A percentile compares a stretch with the other conserved stretches of the same genome.
These are phyloP conservation scores for Falco berigora DNA, from an alignment of 2,797 vertebrate species.

Conservation along the genomic window DNA sequence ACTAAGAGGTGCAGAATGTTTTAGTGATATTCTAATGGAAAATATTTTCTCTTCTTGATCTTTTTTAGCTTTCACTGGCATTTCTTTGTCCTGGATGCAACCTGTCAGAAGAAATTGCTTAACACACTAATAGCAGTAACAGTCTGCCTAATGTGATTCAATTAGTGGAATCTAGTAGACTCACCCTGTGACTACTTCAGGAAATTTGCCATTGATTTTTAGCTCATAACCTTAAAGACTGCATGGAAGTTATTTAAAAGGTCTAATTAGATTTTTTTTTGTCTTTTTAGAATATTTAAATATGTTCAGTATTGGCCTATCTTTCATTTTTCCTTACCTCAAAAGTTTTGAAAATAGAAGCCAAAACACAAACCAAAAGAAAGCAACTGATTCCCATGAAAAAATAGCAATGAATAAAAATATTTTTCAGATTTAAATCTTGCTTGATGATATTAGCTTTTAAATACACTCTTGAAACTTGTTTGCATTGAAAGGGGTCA, in stretches of 20 bases:
- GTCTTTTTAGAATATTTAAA: not conserved
- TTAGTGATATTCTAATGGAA: not conserved
- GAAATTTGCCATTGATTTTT: not conserved
- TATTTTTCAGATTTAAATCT: not conserved
- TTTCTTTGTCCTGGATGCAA: not conserved
- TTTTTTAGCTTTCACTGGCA: not conserved
- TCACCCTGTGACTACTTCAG: not conserved
- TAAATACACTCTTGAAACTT: not conserved
- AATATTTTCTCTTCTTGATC: not conserved
- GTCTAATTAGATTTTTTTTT: not conserved
- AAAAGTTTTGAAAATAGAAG: not conserved
- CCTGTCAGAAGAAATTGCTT: not conserved
- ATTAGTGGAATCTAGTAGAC: not conserved
- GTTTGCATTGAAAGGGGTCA: not conserved
- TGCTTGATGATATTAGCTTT: not conserved
- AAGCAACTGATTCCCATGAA: not conserved
- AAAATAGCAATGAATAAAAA: not conserved
- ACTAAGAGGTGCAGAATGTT: not conserved
- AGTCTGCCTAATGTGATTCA: constrained; percentile 22
- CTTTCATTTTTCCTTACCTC: not conserved
- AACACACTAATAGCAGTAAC: not conserved
- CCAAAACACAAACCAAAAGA: not conserved
- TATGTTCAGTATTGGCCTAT: not conserved
- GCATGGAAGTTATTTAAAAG: not conserved
- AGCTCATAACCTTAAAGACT: not conserved